phyloP scores from a whole-genome alignment of 2,113 vertebrate genomes.

The Eptatretus burgeri region DNA sequence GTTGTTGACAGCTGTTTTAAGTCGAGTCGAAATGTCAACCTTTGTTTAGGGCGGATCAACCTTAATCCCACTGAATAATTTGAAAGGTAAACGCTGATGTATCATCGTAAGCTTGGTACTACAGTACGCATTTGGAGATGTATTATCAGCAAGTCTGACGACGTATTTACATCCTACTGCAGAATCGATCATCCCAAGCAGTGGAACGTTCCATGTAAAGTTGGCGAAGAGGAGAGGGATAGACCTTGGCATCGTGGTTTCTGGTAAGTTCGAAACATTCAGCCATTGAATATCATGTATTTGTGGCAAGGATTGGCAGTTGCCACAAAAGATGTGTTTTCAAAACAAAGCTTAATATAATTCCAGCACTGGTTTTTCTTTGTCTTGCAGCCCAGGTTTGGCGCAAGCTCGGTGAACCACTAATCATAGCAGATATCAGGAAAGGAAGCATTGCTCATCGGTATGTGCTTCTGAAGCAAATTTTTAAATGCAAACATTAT shows the following conservation, averaged over 20 bases:
- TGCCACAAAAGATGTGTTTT: no score
- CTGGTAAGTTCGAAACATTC: slow-evolving; percentile 32
- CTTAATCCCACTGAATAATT: no score
- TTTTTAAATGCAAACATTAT: no score
- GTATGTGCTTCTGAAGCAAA: slow-evolving; percentile 17
- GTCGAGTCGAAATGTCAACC: no score
- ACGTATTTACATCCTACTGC: not conserved
- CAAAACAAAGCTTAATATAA: no score
- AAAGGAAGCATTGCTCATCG: slow-evolving; percentile 85
- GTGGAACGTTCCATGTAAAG: slow-evolving; percentile 88
- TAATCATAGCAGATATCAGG: slow-evolving; percentile 86
- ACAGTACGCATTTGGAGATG: no score
- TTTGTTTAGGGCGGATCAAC: no score
- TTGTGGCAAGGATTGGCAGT: no score
- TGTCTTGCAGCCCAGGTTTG: slow-evolving; percentile 23
- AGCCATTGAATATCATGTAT: not conserved
- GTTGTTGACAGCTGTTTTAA: no score
- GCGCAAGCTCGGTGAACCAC: slow-evolving; percentile 53
- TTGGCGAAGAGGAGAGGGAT: slow-evolving; percentile 69
- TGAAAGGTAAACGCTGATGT: no score
- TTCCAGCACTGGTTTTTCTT: not conserved
- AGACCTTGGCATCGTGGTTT: slow-evolving; percentile 86
- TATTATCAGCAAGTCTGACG: no score
- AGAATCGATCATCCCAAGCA: slow-evolving; percentile 92
- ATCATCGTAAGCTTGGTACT: no score